These are phyloP conservation scores for Tenebrosternarchus preto DNA, from an alignment of 2,113 vertebrate species.

Conservation along the genomic window DNA sequence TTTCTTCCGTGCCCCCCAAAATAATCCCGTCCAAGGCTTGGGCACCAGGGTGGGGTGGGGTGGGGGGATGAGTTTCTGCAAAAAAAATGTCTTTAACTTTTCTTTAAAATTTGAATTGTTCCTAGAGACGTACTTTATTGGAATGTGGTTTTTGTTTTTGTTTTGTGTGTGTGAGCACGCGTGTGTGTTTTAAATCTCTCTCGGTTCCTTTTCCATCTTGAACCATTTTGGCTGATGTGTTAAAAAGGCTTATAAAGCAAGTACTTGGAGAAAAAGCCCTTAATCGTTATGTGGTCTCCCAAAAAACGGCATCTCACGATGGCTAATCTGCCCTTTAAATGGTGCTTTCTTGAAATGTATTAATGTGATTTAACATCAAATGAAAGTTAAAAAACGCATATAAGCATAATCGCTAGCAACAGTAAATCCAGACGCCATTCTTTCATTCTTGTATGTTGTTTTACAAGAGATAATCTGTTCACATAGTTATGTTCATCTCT, in stretches of 20 bases:
- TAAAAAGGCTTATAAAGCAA: slow-evolving; percentile 53
- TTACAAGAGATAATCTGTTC: too few relatives aligned
- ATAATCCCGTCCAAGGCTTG: slow-evolving; percentile 58
- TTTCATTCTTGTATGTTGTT: slow-evolving; percentile 51
- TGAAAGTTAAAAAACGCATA: slow-evolving; percentile 62
- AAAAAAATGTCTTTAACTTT: slow-evolving; percentile 14
- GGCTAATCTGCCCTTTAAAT: slow-evolving; percentile 71
- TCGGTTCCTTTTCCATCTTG: slow-evolving; percentile 44
- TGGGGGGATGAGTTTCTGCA: background rate
- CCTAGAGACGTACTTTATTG: slow-evolving; percentile 18
- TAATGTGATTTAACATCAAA: slow-evolving; percentile 57
- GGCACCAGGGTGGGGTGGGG: slow-evolving; percentile 41
- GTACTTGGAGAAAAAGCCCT: slow-evolving; percentile 58
- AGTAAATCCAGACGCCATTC: slow-evolving; percentile 58
- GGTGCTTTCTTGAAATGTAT: slow-evolving; percentile 65
- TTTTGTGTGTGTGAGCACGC: slow-evolving; percentile 14
- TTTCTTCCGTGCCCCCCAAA: slow-evolving; percentile 58
- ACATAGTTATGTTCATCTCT: too few relatives aligned
- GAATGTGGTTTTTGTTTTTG: slow-evolving; percentile 8
- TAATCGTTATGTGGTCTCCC: slow-evolving; percentile 47
- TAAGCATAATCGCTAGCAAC: slow-evolving; percentile 60
- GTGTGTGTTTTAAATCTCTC: slow-evolving; percentile 22
- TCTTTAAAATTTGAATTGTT: slow-evolving; percentile 26
- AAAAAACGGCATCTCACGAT: slow-evolving; percentile 57
- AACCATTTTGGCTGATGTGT: slow-evolving; percentile 51